Percentiles rank a stretch among this genome's conserved stretches.
Conservation (phyloP, 2,797 vertebrate species). For the Cetoscarus ocellatus region DNA sequence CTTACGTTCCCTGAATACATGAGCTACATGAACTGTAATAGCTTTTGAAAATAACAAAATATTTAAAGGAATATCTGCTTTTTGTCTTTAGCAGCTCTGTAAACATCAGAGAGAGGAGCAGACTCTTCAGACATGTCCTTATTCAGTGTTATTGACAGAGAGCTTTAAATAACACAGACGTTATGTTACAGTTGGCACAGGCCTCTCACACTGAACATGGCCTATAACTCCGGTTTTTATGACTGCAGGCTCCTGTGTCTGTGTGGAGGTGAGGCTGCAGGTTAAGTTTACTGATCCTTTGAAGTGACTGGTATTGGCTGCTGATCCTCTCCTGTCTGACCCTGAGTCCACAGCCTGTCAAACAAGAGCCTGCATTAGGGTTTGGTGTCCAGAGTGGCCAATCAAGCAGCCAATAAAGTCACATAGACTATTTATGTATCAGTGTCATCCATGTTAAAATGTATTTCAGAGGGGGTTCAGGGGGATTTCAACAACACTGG, state of each 20-base stretch:
- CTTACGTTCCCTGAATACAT: slow-evolving; percentile 4
- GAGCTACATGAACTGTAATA: background rate
- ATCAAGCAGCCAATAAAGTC: background rate
- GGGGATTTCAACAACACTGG: background rate
- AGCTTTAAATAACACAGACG: slow-evolving; percentile 11
- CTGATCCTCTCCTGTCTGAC: background rate
- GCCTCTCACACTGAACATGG: background rate
- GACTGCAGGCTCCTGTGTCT: background rate
- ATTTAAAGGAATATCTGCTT: slow-evolving; percentile 23
- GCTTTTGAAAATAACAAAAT: background rate
- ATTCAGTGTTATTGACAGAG: slow-evolving; percentile 59
- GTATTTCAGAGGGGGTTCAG: background rate
- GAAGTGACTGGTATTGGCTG: background rate
- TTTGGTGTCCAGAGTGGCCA: slow-evolving; percentile 23
- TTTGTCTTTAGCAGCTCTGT: slow-evolving; percentile 45
- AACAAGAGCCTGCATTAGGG: slow-evolving; percentile 8
- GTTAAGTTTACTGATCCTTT: background rate
- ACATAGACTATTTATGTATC: background rate
- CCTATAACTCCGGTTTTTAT: background rate
- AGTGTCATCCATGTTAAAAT: background rate
- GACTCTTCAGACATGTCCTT: slow-evolving; percentile 49
- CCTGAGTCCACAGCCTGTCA: slow-evolving; percentile 18
- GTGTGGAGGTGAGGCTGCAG: background rate
- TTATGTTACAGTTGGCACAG: slow-evolving; percentile 13
- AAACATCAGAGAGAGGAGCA: slow-evolving; percentile 46